phyloP scores from a whole-genome alignment of 2,888 invertebrate species.

The Gasteruption jaculator region DNA sequence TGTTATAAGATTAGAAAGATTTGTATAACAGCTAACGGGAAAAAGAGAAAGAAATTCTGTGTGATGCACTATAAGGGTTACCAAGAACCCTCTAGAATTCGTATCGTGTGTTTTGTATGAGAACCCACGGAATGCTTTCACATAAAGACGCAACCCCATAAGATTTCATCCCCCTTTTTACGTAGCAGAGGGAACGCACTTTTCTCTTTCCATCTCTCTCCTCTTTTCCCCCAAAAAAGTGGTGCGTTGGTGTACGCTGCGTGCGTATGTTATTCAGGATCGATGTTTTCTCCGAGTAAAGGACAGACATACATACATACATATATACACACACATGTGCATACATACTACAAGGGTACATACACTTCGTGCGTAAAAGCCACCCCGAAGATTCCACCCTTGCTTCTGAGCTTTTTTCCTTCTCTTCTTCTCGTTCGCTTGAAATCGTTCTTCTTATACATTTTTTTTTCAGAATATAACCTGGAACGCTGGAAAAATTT shows the following conservation, averaged over 20 bases:
- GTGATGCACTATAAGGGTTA: no score
- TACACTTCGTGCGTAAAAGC: conserved; percentile 49
- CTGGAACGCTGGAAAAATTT: no score
- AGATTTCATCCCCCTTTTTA: conserved; percentile 40
- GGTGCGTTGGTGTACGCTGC: conserved; percentile 6
- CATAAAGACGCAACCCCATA: conserved; percentile 46
- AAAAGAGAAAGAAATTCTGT: no score
- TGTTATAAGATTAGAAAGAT: no score
- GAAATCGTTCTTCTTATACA: conserved; percentile 12
- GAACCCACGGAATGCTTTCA: conserved; percentile 47
- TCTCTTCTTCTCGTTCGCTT: conserved; percentile 13
- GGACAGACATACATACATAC: no score
- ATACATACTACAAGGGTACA: no score
- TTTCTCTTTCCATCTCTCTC: neutral
- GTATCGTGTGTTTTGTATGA: conserved; percentile 38
- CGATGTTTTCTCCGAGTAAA: conserved; percentile 37
- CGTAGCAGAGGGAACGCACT: conserved; percentile 31
- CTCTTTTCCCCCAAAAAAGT: conserved; percentile 11
- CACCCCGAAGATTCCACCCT: conserved; percentile 34
- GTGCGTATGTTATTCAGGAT: conserved; percentile 25
- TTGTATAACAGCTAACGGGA: no score
- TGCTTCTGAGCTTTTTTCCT: conserved; percentile 20
- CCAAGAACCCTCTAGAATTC: conserved; percentile 39
- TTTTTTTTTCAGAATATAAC: neutral
- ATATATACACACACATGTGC: no score